A percentile compares a stretch with the other conserved stretches of the same genome.
phyloP scores from a whole-genome alignment of 2,888 invertebrate species.

The Drosophila mimetica region DNA sequence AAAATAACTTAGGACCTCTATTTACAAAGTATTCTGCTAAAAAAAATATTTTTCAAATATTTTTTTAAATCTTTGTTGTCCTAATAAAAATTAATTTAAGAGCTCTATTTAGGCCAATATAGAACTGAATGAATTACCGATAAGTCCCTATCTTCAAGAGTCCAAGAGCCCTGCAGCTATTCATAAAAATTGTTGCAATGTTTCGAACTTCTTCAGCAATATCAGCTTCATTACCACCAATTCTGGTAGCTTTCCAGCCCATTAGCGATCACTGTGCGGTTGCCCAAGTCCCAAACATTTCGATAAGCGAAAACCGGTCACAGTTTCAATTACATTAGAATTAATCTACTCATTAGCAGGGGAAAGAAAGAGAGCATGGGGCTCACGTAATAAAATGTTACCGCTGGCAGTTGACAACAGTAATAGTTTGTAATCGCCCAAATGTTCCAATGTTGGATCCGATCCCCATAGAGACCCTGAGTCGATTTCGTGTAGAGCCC shows the following conservation, averaged over 20 bases:
- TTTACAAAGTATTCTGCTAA: too few species aligned
- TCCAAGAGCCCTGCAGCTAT: background rate
- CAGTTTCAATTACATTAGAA: conserved; percentile 35
- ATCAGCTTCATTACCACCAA: conserved; percentile 4
- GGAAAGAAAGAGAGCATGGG: background rate
- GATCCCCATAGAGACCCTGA: conserved; percentile 32
- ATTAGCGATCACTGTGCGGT: conserved; percentile 20
- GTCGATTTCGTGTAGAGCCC: conserved; percentile 36
- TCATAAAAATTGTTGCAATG: background rate
- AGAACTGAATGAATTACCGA: background rate
- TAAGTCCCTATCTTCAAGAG: background rate
- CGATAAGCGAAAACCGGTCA: conserved; percentile 18
- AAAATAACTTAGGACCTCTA: too few species aligned
- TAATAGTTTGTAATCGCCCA: conserved; percentile 44
- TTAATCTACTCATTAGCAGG: conserved; percentile 30
- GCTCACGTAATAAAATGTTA: conserved; percentile 29
- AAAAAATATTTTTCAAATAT: too few species aligned
- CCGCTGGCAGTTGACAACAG: conserved; percentile 28
- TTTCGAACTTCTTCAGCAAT: background rate
- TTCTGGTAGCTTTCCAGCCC: conserved; percentile 21
- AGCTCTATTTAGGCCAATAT: too few species aligned
- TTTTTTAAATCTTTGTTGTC: too few species aligned
- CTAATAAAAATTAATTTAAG: too few species aligned
- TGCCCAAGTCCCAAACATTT: conserved; percentile 8
- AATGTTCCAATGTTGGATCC: conserved; percentile 15